Percentiles rank a stretch among this genome's conserved stretches.
phyloP scores from a whole-genome alignment of 2,113 vertebrate species.

The Loxodonta africana region DNA sequence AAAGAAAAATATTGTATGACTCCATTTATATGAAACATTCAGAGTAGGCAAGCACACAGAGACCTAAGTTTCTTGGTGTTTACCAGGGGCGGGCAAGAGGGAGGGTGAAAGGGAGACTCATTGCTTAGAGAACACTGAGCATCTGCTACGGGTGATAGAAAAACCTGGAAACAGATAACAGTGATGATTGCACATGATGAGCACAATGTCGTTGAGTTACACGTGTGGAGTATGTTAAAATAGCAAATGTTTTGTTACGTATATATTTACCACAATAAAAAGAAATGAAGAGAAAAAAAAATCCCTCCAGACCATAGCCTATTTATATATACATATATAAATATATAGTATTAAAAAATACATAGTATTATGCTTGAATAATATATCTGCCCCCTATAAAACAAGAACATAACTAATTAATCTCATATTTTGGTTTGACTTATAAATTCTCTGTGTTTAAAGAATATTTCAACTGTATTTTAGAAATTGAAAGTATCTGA shows the following conservation, averaged over 20 bases:
- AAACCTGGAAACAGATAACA: no score
- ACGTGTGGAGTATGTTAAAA: no score
- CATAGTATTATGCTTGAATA: neutral
- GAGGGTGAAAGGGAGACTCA: neutral
- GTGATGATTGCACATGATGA: no score
- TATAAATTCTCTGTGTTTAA: slow-evolving; percentile 13
- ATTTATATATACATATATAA: neutral
- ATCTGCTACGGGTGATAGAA: no score
- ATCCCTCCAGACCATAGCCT: neutral
- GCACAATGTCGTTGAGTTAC: no score
- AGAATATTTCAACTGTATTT: neutral
- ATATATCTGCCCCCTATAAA: neutral
- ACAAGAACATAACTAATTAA: neutral
- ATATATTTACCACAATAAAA: no score
- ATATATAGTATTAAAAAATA: neutral
- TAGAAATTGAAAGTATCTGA: slow-evolving; percentile 9
- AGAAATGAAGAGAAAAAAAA: neutral
- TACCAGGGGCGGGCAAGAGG: neutral
- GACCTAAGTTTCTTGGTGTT: neutral
- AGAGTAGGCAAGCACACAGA: no score
- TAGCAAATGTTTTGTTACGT: no score
- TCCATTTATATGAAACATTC: no score
- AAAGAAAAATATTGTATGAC: no score
- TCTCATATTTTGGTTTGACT: neutral
- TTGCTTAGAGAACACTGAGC: neutral